Evolutionary conservation across 1,140 invertebrate genomes (phyloP), one percentile per base, ranked within the genome.

Genomic region (Asbolus verrucosus): DNA sequence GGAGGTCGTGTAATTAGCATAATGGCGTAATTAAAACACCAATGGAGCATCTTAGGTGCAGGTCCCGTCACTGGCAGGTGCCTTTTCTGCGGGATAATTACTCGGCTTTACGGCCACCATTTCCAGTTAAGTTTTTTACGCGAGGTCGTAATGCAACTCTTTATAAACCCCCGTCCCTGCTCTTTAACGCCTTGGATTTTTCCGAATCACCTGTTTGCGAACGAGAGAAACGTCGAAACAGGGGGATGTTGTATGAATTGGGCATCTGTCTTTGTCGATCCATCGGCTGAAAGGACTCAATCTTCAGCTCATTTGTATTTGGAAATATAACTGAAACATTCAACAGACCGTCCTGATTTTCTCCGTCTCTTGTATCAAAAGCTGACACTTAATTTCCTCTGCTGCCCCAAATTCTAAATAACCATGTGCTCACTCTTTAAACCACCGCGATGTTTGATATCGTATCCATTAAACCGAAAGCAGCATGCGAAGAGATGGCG

Each of bases 1-100:
- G 43, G 60, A 75, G 73, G 74, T 74, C 74, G 69, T 77, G 74
- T 73, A 75, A 77, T 77, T 77, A 77, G 76, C 76, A 77, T 77
- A 77, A 77, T 75, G 71, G 71, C 50, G 50, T 77, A 77, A 77
- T 77, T 77, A 77, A 77, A 77, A 75, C 74, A 70, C 69, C 73
- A 71, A 70, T 76, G 68, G 62, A 65, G 70, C 65, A 70, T 74
- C 76, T 75, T 77, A 72, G 72, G 72, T 76, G 73, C 73, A 73
- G 75, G 65, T 70, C 73, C 75, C 73, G 71, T 76, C 75, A 76
- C 72, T 65, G 71, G 61, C 75, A 76, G 75, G 71, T 75, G 75
- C 75, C 65, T 70, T 71, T 70, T 71, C 65, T 69, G 70, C 62
- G 46, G 62, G 41, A 30, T 76, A 76, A 76, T 76, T 76, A 70